These are phyloP conservation scores for Semicossyphus pulcher DNA, from an alignment of 2,113 vertebrate species.

Conservation along the genomic window DNA sequence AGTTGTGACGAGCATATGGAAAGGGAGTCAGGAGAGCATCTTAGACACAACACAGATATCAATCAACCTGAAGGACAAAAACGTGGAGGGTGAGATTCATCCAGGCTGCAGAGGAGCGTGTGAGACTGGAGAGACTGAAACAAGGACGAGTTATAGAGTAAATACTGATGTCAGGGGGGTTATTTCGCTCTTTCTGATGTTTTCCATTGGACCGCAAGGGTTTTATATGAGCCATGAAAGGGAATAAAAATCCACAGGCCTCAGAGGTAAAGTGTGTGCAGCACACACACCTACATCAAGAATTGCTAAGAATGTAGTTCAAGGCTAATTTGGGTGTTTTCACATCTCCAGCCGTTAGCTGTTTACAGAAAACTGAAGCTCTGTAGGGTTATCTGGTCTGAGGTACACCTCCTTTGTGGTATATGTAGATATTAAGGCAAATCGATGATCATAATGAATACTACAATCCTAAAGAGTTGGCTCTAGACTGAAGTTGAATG, in stretches of 20 bases:
- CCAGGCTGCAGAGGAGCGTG: slow-evolving; percentile 2
- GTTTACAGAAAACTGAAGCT: background rate
- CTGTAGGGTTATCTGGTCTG: too few species aligned
- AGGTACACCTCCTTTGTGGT: background rate
- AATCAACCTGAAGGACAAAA: slow-evolving; percentile 51
- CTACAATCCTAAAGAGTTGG: too few species aligned
- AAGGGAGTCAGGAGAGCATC: slow-evolving; percentile 49
- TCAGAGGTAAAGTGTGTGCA: background rate
- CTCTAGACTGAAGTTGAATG: too few species aligned
- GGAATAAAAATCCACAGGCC: background rate
- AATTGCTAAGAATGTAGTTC: background rate
- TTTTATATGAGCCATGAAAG: background rate
- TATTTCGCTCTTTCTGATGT: slow-evolving; percentile 13
- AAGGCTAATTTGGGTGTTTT: background rate
- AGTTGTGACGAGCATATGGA: slow-evolving; percentile 51
- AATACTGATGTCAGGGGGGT: slow-evolving; percentile 5
- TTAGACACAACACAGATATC: slow-evolving; percentile 72
- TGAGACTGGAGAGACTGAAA: background rate
- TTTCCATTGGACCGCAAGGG: background rate
- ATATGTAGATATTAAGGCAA: too few species aligned
- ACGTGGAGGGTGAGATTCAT: slow-evolving; percentile 15
- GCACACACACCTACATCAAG: background rate
- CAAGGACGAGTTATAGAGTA: background rate
- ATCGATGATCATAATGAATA: too few species aligned
- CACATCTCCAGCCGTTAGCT: background rate